phyloP scores from a whole-genome alignment of 2,113 vertebrate species.

The Tapirus terrestris region DNA sequence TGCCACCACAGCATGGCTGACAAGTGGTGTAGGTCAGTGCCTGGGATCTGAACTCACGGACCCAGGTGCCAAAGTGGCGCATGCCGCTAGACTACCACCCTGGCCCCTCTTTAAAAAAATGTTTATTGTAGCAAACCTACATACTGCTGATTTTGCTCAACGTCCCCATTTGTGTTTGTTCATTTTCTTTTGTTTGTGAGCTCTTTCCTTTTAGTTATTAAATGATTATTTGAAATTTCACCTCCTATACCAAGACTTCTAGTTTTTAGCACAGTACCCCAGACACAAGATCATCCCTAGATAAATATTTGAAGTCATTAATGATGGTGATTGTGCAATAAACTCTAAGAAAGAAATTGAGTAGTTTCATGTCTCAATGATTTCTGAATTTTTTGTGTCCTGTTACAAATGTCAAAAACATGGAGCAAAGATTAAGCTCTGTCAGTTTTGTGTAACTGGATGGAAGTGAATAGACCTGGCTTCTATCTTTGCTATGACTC shows the following conservation, averaged over 20 bases:
- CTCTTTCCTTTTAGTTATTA: neutral
- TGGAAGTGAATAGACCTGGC: neutral
- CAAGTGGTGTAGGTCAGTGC: no score
- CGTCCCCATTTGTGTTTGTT: neutral
- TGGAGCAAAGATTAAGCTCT: neutral
- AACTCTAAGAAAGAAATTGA: neutral
- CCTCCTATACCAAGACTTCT: neutral
- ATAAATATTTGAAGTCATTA: conserved; percentile 29
- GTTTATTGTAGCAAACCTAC: neutral
- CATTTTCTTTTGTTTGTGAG: neutral
- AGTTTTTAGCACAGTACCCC: neutral
- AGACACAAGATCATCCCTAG: neutral
- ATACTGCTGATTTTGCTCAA: neutral
- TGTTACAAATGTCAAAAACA: conserved; percentile 8
- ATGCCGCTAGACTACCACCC: no score
- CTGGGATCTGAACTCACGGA: no score
- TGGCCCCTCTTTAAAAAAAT: no score
- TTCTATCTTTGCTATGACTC: neutral
- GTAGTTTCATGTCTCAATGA: neutral
- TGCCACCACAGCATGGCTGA: no score
- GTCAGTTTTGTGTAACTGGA: neutral
- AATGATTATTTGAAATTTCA: conserved; percentile 45
- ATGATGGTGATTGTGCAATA: neutral
- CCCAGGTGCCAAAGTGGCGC: no score
- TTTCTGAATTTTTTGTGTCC: conserved; percentile 24